phyloP scores from a whole-genome alignment of 2,888 invertebrate genomes.

The Drosophila maculinotata region DNA sequence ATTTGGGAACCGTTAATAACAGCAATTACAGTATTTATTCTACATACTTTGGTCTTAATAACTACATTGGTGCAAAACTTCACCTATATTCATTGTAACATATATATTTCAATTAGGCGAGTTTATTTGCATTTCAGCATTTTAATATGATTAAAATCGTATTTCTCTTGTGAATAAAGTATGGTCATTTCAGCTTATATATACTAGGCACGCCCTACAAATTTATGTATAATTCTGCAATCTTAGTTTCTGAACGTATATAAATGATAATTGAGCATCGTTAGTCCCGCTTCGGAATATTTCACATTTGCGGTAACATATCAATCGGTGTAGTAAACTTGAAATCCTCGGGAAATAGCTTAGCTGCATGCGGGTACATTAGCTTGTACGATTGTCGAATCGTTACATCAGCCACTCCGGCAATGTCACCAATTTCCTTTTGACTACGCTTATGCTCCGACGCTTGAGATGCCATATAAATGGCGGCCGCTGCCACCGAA shows the following conservation, averaged over 20 bases:
- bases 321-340: constrained; percentile 98
- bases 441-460: constrained; percentile 98
- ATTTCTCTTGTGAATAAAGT: constrained; percentile 39
- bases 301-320: constrained; percentile 93
- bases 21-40: constrained; percentile 9
- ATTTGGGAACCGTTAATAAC: background rate
- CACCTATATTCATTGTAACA: background rate
- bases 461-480: constrained; percentile 99
- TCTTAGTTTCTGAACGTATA: constrained; percentile 29
- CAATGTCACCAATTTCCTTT: constrained; percentile 99
- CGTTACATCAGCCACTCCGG: constrained; percentile 99
- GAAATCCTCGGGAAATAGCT: constrained; percentile 98
- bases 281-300: constrained; percentile 14
- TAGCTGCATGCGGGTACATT: constrained; percentile 97
- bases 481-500: constrained; percentile 99
- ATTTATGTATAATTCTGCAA: constrained; percentile 25
- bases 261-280: constrained; percentile 65
- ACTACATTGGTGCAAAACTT: constrained; percentile 1
- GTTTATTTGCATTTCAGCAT: constrained; percentile 23
- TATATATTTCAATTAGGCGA: constrained; percentile 9
- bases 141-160: constrained; percentile 53
- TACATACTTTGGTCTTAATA: constrained; percentile 3
- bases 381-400: constrained; percentile 98
- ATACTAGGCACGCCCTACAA: constrained; percentile 37
- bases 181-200: constrained; percentile 35